Conservation (phyloP, 1,140 invertebrate genomes). For the Leucophenga varia region DNA sequence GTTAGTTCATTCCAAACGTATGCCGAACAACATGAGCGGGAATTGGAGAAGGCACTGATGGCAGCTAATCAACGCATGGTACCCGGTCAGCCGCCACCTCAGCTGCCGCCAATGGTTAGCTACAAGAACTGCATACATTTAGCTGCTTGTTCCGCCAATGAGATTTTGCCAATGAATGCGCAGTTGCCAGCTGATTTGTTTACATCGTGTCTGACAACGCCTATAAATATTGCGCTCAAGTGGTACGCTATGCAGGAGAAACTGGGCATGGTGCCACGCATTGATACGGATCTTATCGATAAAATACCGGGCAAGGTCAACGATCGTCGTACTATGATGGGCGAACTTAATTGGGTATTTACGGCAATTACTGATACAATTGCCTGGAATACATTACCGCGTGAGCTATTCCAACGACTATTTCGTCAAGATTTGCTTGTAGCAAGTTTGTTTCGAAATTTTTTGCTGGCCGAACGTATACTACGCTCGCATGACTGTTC, state of each 20-base stretch:
- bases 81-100: slow-evolving; percentile 9
- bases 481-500: slow-evolving; percentile 95
- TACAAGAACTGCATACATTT: slow-evolving; percentile 94
- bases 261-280: slow-evolving; percentile 76
- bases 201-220: slow-evolving; percentile 96
- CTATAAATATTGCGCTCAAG: slow-evolving; percentile 93
- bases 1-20: slow-evolving; percentile 91
- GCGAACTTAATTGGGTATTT: slow-evolving; percentile 99
- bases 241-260: slow-evolving; percentile 89
- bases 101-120: slow-evolving; percentile 37
- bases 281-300: slow-evolving; percentile 83
- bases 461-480: slow-evolving; percentile 93
- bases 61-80: slow-evolving; percentile 22
- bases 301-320: slow-evolving; percentile 94
- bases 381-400: slow-evolving; percentile 94
- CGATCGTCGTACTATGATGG: slow-evolving; percentile 95
- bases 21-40: slow-evolving; percentile 86
- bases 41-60: slow-evolving; percentile 68
- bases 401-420: slow-evolving; percentile 92
- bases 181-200: slow-evolving; percentile 98
- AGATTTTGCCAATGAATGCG: slow-evolving; percentile 95
- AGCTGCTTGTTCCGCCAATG: slow-evolving; percentile 88
- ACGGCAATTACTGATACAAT: slow-evolving; percentile 99
- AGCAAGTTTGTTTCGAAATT: slow-evolving; percentile 96
- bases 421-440: slow-evolving; percentile 98